Evolutionary conservation across 2,888 invertebrate genomes (phyloP).

Genomic region (Yponomeuta cagnagella): DNA sequence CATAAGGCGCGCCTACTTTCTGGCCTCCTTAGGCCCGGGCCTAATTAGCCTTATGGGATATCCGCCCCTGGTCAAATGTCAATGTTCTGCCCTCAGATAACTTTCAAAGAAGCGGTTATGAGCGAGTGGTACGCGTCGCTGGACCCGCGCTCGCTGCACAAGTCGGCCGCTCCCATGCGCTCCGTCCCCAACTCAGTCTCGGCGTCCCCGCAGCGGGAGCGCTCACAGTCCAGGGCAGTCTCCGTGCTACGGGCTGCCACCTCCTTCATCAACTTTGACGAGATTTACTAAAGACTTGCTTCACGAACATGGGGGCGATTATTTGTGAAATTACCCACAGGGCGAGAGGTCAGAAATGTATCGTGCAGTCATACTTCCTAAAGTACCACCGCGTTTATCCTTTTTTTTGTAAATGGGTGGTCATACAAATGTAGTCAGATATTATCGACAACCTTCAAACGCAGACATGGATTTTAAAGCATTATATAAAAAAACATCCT

Average conservation of each 20-base stretch:
- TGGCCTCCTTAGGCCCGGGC: too few species aligned
- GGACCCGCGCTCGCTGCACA: conserved; percentile 51
- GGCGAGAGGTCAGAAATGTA: too few species aligned
- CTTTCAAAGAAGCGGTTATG: conserved; percentile 50
- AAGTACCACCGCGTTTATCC: too few species aligned
- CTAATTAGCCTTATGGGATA: too few species aligned
- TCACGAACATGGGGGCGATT: not conserved
- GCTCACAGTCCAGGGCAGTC: conserved; percentile 57
- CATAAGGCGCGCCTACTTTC: too few species aligned
- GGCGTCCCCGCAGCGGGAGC: conserved; percentile 43
- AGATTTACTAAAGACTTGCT: conserved; percentile 39
- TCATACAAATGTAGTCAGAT: conserved; percentile 9
- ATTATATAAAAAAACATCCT: too few species aligned
- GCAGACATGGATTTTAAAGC: too few species aligned
- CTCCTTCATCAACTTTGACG: conserved; percentile 65
- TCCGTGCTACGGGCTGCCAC: conserved; percentile 60
- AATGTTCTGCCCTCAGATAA: conserved; percentile 37
- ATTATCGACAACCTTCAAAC: too few species aligned
- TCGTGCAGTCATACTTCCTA: too few species aligned
- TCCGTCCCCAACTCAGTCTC: conserved; percentile 52
- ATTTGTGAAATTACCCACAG: too few species aligned
- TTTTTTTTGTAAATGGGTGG: too few species aligned
- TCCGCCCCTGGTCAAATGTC: too few species aligned
- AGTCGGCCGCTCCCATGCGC: conserved; percentile 53
- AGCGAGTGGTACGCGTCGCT: conserved; percentile 64